Evolutionary conservation across 2,797 vertebrate species (phyloP).

Genomic region (Lophius americanus): DNA sequence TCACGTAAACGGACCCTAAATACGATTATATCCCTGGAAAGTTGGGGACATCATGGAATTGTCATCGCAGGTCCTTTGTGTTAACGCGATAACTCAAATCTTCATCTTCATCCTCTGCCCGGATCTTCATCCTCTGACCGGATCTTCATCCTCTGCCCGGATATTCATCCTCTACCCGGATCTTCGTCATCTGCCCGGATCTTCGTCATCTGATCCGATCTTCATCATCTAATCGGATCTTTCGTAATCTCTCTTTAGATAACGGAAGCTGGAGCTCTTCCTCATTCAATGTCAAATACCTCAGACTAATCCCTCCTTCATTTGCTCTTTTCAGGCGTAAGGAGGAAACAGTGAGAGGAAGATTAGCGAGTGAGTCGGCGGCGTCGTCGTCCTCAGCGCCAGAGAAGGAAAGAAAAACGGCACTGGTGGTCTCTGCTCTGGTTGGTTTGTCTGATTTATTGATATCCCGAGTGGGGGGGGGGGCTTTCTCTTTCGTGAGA

Average conservation of each 20-base stretch:
- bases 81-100: too few relatives aligned
- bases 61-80: too few relatives aligned
- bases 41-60: too few relatives aligned
- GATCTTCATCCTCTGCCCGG: too few relatives aligned
- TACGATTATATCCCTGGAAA: too few relatives aligned
- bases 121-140: too few relatives aligned
- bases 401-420: conserved; percentile 18
- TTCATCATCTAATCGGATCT: conserved; percentile 43
- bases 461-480: conserved; percentile 65
- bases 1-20: too few relatives aligned
- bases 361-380: conserved; percentile 81
- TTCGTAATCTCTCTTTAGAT: conserved; percentile 37
- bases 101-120: too few relatives aligned
- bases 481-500: conserved; percentile 77
- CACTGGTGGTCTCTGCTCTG: conserved; percentile 66
- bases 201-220: conserved; percentile 14
- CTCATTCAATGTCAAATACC: conserved; percentile 72
- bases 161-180: too few relatives aligned
- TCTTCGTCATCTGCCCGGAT: too few relatives aligned
- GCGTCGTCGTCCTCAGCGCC: conserved; percentile 73
- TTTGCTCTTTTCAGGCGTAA: conserved; percentile 71
- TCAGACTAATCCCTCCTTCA: conserved; percentile 78
- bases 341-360: conserved; percentile 41
- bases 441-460: conserved; percentile 71
- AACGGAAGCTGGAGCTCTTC: conserved; percentile 45